Evolutionary conservation across 2,797 vertebrate genomes (phyloP), one percentile per base, ranked within the genome.

Genomic region (Antrozous pallidus): DNA sequence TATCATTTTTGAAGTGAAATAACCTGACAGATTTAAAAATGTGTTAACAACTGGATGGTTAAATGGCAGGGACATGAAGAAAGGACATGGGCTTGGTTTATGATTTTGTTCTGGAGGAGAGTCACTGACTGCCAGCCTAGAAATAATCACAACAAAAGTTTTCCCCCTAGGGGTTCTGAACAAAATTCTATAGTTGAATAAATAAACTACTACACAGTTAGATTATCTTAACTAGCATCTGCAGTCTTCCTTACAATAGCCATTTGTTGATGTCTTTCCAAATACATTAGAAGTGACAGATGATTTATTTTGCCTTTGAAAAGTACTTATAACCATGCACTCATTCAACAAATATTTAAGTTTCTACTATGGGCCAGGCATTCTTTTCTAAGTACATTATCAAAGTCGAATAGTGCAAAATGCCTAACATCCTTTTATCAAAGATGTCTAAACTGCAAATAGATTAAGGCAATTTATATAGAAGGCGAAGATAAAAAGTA

Each of bases 1-100:
- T 96, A 97, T 93, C 96, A 67, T 97, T 98, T 97, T 95, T 96
- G 95, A 94, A 97, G 74, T 97, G 26, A 77, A 75, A 7, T 97
- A 81, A 94, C 77, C 73, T 93, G 51, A 69, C 40, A 92, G 93
- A 92, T 97, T 97, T 94, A 92, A 96, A 96, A 96, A 97, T 95
- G 97, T 97, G 95, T 95, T 96, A 97, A 94, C 92, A 77, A 95
- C 94, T 94, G 28, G 93, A 71, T 91, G 91, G 49, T 93, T 97
- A 97, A 93, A 70, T 80, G 96, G 89, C 96, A 88, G 91, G 95
- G 96, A 94, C 36, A 83, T 90, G 94, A 92, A 96, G 95, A 94
- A 36, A 26, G 94, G 93, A 96, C 96, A 91, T 63, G 3, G 49
- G 89, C 67, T 97, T 94, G 92, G 42, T 92, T 80, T 58, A 91